phyloP scores from a whole-genome alignment of 1,140 invertebrate genomes.

The Thaumetopoea pityocampa region DNA sequence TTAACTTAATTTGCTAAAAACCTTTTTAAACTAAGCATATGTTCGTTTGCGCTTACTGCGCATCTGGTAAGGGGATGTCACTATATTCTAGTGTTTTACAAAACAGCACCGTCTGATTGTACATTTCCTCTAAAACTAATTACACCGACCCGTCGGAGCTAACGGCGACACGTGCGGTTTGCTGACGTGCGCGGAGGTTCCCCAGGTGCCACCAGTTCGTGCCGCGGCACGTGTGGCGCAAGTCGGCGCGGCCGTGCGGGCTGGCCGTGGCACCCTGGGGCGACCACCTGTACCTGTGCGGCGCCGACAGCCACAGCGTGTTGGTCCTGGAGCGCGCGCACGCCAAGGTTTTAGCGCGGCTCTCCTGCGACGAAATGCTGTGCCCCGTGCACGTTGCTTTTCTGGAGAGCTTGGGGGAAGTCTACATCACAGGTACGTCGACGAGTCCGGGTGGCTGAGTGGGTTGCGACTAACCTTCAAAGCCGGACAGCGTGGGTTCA shows the following conservation, averaged over 20 bases:
- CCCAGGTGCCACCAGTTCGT: conserved; percentile 66
- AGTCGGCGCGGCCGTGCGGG: conserved; percentile 77
- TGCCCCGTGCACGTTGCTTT: conserved; percentile 83
- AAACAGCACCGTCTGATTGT: no score
- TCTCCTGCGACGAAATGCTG: conserved; percentile 77
- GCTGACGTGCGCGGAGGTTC: no score
- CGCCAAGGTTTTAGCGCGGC: conserved; percentile 68
- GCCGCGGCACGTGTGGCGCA: conserved; percentile 73
- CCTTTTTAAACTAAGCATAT: no score
- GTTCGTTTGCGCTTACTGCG: no score
- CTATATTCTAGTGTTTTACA: no score
- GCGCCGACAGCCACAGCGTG: conserved; percentile 76
- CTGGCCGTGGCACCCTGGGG: conserved; percentile 78
- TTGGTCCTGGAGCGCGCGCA: conserved; percentile 76
- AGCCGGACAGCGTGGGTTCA: no score
- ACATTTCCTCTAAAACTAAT: no score
- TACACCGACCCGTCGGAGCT: no score
- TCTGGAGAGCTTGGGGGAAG: conserved; percentile 76
- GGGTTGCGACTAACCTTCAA: neutral
- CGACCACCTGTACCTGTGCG: conserved; percentile 77
- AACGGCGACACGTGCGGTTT: no score
- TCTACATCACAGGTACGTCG: conserved; percentile 78
- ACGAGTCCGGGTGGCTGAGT: no score
- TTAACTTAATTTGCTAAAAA: no score
- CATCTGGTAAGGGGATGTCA: no score